Evolutionary conservation across 1,140 invertebrate species (phyloP).

Genomic region (Amyelois transitella): DNA sequence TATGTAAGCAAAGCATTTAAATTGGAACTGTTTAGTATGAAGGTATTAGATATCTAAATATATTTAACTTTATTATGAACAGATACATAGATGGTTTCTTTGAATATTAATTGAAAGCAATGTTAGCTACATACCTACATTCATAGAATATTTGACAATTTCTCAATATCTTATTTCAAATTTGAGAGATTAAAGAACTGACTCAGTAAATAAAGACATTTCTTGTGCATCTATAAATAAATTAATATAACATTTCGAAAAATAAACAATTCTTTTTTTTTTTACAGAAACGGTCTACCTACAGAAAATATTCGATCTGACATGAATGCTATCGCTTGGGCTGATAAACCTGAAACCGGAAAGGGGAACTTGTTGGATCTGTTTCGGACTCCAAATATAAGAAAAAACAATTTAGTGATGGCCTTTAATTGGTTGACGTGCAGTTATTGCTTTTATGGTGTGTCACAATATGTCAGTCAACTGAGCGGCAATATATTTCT

Average conservation of each 20-base stretch:
- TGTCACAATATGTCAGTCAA: slow-evolving; percentile 83
- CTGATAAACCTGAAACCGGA: slow-evolving; percentile 48
- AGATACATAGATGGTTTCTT: too few relatives aligned
- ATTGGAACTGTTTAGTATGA: too few relatives aligned
- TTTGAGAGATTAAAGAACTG: too few relatives aligned
- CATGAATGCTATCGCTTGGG: slow-evolving; percentile 55
- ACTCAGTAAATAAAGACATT: too few relatives aligned
- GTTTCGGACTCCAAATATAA: slow-evolving; percentile 83
- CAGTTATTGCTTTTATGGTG: slow-evolving; percentile 84
- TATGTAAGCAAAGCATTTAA: slow-evolving; percentile 19
- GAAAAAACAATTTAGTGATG: slow-evolving; percentile 83
- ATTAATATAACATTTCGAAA: too few relatives aligned
- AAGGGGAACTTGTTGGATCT: slow-evolving; percentile 81
- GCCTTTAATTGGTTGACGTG: slow-evolving; percentile 82
- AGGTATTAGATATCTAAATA: too few relatives aligned
- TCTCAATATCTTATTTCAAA: too few relatives aligned
- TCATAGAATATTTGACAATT: too few relatives aligned
- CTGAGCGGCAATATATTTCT: slow-evolving; percentile 82
- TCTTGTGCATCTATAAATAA: too few relatives aligned
- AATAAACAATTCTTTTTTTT: slow-evolving; percentile 2
- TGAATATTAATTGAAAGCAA: too few relatives aligned
- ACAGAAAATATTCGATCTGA: slow-evolving; percentile 72
- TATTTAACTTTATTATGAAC: too few relatives aligned
- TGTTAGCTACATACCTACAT: too few relatives aligned
- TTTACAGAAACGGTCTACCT: slow-evolving; percentile 74